Base-by-base conservation (phyloP, 1,140 invertebrate species). In the Pygmarrhopalites habei region DNA sequence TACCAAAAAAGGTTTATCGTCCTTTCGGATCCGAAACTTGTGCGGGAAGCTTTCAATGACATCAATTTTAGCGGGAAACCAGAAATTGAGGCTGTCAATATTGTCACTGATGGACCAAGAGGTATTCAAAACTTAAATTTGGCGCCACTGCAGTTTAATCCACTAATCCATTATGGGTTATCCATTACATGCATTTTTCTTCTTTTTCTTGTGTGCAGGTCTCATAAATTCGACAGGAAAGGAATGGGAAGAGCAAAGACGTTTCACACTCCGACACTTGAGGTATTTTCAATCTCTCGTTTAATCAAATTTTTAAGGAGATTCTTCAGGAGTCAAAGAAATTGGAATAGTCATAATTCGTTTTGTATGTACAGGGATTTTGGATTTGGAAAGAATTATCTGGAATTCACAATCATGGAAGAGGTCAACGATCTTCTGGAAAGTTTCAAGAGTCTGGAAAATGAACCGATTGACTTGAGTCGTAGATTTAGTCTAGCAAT, bases 191-290 rank as follows among this genome's bases (percentile, higher is more conserved):
- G 35, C n/a, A n/a, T n/a, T n/a, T n/a, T 49, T 49, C 46, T 15
- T 12, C 19, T 49, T 32, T 68, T 15, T 63, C 60, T 17, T 59
- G 58, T 51, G 55, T 0, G 25, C 32, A 53, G 52, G 28, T 7
- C 39, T 35, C 25, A 21, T 28, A 5, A 32, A 28, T 29, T 55
- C 51, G 12, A 28, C 51, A 4, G 84, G 83, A 7, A 69, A 74
- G 21, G 73, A 79, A 14, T 89, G 87, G 86, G 79, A 82, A 59
- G 67, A 69, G 29, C 53, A 67, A 29, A 29, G 67, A 4, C 47
- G 64, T 10, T 69, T 69, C 29, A 32, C 58, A 1, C 29, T 69
- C 2, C 53, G 58, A 46, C 35, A 47, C n/a, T 29, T 69, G 30
- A 23, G 65, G n/a, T n/a, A n/a, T n/a, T n/a, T n/a, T n/a, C n/a